A percentile compares a stretch with the other conserved stretches of the same genome.
Conservation (phyloP, 2,888 invertebrate genomes). For the Chalcosyrphus nemorum region DNA sequence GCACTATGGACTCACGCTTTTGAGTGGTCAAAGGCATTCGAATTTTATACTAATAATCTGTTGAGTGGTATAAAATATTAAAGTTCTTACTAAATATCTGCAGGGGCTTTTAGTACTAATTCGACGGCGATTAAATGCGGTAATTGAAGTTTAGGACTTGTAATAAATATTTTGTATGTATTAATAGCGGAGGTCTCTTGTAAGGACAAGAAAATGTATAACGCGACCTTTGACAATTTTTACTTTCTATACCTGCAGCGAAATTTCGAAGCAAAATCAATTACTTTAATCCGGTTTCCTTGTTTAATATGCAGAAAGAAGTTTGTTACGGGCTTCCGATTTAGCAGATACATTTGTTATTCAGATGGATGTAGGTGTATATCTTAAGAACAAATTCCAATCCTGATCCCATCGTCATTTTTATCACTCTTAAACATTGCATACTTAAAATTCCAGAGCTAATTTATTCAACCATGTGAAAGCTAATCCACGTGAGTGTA, state of each 20-base stretch:
- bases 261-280: too few species aligned
- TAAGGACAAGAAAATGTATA: neutral
- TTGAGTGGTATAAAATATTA: constrained; percentile 20
- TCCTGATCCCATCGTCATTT: neutral
- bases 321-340: too few species aligned
- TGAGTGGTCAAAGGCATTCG: constrained; percentile 52
- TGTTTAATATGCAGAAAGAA: neutral
- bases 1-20: constrained; percentile 26
- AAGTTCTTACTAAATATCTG: neutral
- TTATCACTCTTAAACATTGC: neutral
- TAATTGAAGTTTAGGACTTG: neutral
- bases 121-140: neutral
- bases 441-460: neutral
- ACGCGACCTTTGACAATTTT: neutral
- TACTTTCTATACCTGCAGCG: neutral
- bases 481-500: neutral
- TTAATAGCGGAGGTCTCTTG: neutral
- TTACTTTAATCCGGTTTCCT: neutral
- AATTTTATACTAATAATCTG: constrained; percentile 35
- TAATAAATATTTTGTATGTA: neutral
- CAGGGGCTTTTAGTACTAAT: neutral
- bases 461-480: neutral
- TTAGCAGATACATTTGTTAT: too few species aligned
- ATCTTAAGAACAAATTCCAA: neutral
- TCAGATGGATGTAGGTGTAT: neutral